Base-by-base conservation (phyloP, 2,797 vertebrate genomes). In the Aulostomus chinensis region DNA sequence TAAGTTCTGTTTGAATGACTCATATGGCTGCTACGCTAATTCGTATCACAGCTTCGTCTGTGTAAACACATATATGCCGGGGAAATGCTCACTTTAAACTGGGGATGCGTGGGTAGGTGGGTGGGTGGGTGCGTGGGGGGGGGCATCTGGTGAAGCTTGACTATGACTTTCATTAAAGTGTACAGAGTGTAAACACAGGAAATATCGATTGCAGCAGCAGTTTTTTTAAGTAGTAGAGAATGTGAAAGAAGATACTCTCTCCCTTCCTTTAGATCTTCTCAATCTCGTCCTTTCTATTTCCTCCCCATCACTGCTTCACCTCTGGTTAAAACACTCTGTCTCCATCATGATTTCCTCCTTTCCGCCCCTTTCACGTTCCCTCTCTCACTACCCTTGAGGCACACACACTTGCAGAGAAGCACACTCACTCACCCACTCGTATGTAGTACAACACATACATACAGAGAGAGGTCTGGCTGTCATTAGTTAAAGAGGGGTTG, bases 401-500 rank as follows among this genome's bases (percentile, higher is more conserved):
- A 14, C 51, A 68, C 49, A 68, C 9, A 48, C 41, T 26, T 40
- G 47, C 25, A 69, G 32, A 35, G 9, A 30, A 28, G 36, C 35
- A 38, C 12, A 11, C 15, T 1, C 32, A 61, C 17, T 28, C 48
- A 49, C 24, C 15, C 40, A 43, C 28, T n/a, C 39, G 26, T 33
- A 58, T 43, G 26, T 30, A 33, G 16, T 16, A 10, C 36, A 20
- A 45, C 38, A 22, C 35, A 25, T 30, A 36, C 43, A 28, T 49
- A 57, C 20, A 26, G 46, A 22, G 12, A 62, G 31, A 56, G 41
- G 48, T 39, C 68, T 68, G 64, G 58, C 70, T 78, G 83, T 81
- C 80, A 84, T 88, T 86, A 86, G 76, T 83, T 84, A 83, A 71
- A 80, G 60, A 76, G 74, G 68, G 70, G 59, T 57, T 55, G 59